Evolutionary conservation across 1,140 invertebrate species (phyloP), one percentile per base, ranked within the genome.

Genomic region (Drosophila serrata): DNA sequence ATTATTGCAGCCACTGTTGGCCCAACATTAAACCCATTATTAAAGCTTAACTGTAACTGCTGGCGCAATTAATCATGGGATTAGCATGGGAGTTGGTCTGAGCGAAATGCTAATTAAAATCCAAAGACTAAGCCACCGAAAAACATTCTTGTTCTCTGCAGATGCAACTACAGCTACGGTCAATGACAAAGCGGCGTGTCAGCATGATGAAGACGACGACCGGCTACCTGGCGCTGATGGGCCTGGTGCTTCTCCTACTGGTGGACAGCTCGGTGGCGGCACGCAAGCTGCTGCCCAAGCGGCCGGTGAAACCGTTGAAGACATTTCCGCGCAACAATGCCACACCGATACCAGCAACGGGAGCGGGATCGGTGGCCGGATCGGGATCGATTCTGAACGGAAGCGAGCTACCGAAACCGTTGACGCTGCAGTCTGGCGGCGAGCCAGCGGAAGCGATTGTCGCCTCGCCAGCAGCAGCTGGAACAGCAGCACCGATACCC

Each of bases 351-450:
- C 76, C 84, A 59, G 40, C 72, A 60, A 55, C 63, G 60, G 77
- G 56, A 62, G 61, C 80, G 40, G 81, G 64, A 73, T 63, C 79
- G 75, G 78, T 59, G 69, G 59, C 79, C 49, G 58, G 46, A 59
- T 61, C 62, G 63, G 57, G 56, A 51, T 56, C 68, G 46, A 60
- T 70, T 55, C 59, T 42, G 56, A 96, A 96, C 76, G 96, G 96
- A 92, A 97, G 96, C 90, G 96, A 97, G 92, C 95, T 96, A 51
- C 74, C 74, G 60, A 77, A 98, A 94, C 94, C 98, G 65, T 95
- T 98, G 79, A 98, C 97, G 74, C 53, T 77, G 55, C 75, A 97
- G 97, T 94, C 94, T 92, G 93, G 84, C 93, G 93, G 87, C 61
- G 77, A 65, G 42, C 35, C 76, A 79, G 74, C 74, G 74, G 74